These are phyloP conservation scores for Marmota monax DNA, from an alignment of 2,113 vertebrate genomes.

Conservation along the genomic window DNA sequence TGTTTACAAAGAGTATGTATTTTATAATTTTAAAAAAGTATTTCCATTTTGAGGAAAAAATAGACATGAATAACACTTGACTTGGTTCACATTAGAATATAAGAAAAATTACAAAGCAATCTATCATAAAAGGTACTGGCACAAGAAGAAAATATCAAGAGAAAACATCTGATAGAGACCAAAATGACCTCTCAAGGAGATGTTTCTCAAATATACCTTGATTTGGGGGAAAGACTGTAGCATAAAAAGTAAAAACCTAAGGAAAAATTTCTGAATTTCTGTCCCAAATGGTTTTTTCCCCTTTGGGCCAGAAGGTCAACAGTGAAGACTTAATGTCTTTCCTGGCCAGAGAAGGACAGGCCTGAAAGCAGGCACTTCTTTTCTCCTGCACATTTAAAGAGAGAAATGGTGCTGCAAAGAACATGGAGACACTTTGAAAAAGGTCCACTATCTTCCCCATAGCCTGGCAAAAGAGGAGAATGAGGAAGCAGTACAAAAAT, in stretches of 20 bases:
- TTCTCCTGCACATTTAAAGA: constrained; percentile 35
- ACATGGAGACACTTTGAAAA: neutral
- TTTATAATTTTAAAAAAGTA: constrained; percentile 37
- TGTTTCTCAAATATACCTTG: constrained; percentile 47
- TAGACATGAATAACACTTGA: neutral
- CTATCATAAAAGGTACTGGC: constrained; percentile 35
- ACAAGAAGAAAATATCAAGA: constrained; percentile 54
- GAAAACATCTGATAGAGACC: neutral
- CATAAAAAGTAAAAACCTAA: constrained; percentile 60
- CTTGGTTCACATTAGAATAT: constrained; percentile 10
- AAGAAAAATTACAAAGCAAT: constrained; percentile 42
- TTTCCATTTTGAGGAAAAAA: constrained; percentile 54
- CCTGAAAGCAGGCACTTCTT: constrained; percentile 7
- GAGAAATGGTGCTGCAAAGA: constrained; percentile 15
- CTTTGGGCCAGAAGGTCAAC: constrained; percentile 44
- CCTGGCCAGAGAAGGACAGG: neutral
- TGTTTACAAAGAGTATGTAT: constrained; percentile 49
- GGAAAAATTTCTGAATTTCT: constrained; percentile 19
- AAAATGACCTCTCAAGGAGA: constrained; percentile 54
- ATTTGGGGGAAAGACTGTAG: neutral
- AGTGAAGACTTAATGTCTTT: constrained; percentile 1
- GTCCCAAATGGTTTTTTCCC: neutral
- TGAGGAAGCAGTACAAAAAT: constrained; percentile 48
- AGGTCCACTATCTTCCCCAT: neutral
- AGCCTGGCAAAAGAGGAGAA: neutral